These are phyloP conservation scores for Apis laboriosa DNA, from an alignment of 1,140 invertebrate species.

Conservation along the genomic window DNA sequence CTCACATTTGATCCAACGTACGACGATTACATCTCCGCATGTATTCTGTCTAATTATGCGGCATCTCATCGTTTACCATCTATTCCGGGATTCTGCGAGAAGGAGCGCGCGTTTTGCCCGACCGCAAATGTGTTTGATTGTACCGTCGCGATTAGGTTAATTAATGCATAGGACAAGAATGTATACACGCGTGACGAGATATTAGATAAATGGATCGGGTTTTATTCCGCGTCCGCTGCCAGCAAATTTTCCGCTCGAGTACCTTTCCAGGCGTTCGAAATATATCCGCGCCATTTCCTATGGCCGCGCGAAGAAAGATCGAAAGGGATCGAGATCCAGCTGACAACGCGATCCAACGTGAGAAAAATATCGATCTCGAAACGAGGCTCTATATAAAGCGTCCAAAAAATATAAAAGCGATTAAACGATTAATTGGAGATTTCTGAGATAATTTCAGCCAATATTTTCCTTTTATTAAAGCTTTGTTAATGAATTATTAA, in stretches of 20 bases:
- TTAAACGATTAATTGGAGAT: too few species aligned
- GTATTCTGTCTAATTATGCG: conserved; percentile 7
- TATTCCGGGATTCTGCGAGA: conserved; percentile 26
- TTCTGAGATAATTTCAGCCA: too few species aligned
- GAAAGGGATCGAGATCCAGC: background rate
- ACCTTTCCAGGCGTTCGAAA: conserved; percentile 9
- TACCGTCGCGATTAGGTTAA: conserved; percentile 44
- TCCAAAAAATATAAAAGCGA: too few species aligned
- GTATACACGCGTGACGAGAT: conserved; percentile 55
- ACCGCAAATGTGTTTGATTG: conserved; percentile 14
- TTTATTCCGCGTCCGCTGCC: conserved; percentile 20
- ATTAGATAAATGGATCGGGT: conserved; percentile 52
- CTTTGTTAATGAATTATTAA: too few species aligned
- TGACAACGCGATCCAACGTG: background rate
- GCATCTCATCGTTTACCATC: conserved; percentile 22
- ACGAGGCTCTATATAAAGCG: background rate
- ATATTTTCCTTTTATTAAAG: too few species aligned
- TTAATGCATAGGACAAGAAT: conserved; percentile 51
- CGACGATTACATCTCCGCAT: background rate
- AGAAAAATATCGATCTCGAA: conserved; percentile 15
- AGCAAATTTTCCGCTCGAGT: conserved; percentile 54
- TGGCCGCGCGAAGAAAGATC: background rate
- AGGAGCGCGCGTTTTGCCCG: background rate
- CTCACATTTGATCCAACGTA: background rate
- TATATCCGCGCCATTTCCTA: background rate